Base-by-base conservation (phyloP, 2,888 invertebrate genomes). In the Eustalomyia histrio region DNA sequence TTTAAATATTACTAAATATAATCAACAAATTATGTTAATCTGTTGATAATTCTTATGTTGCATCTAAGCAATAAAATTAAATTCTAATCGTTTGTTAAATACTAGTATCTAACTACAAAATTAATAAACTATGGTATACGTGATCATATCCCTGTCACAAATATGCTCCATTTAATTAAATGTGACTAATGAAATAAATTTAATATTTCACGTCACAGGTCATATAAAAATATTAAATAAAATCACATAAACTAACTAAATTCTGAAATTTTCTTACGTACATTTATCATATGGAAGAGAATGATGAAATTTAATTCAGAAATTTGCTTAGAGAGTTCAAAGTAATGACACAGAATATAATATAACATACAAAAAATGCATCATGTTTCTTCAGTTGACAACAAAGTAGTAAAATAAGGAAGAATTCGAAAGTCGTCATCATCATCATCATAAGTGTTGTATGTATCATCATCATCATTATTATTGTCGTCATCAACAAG, bases 151-250 rank as follows among this genome's bases (percentile, higher is more conserved):
- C 63, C 12, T 24, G 16, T 39, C 21, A 10, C 14, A 17, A 43
- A 57, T 18, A 43, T 18, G 1, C 29, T 7, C 4, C 7, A 7
- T 29, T 29, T 3, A 29, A 29, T 29, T 29, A 3, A 29, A 29
- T 29, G 29, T 29, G 72, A 63, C 63, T 73, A 29, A 73, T 43
- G 10, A 21, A 29, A 16, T 21, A 55, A 55, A 55, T n/a, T 43
- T 24, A 14, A 60, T 10, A 33, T 63, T 72, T 33, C 43, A 47
- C 72, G 72, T 64, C 72, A 73, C 14, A 57, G 63, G 63, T 57
- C 55, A 73, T 7, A 47, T 10, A 47, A 18, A 21, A 24, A 24
- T n/a, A 50, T 47, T n/a, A 16, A 72, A 35, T 24, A 53, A 64
- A 73, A 47, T 16, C 53, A 17, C 55, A 29, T 7, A 55, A 63